Percentiles rank a stretch among this genome's conserved stretches.
Conservation (phyloP, 2,888 invertebrate species). For the Caenorhabditis parvicauda region DNA sequence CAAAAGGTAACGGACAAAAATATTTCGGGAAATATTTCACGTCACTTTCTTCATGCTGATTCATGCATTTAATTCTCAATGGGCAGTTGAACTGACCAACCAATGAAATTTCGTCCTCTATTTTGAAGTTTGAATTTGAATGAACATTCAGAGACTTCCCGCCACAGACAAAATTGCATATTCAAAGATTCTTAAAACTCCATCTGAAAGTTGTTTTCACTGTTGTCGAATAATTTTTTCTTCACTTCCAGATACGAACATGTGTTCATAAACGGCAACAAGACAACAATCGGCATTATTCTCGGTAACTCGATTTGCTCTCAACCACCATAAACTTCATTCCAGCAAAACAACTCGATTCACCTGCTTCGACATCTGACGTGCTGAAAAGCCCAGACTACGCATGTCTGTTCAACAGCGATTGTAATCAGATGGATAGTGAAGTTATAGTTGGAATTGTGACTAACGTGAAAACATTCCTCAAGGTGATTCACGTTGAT, state of each 20-base stretch:
- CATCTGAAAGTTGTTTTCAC: too few species aligned
- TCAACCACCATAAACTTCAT: not conserved
- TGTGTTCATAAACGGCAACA: too few species aligned
- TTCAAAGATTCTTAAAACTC: too few species aligned
- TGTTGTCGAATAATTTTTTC: too few species aligned
- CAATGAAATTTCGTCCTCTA: not conserved
- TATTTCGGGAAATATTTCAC: too few species aligned
- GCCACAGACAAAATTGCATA: not conserved
- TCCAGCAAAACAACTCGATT: slow-evolving; percentile 39
- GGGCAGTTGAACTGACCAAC: not conserved
- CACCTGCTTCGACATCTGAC: slow-evolving; percentile 23
- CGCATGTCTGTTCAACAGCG: slow-evolving; percentile 43
- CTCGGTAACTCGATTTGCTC: too few species aligned
- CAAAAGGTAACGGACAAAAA: slow-evolving; percentile 29
- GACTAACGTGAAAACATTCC: slow-evolving; percentile 47
- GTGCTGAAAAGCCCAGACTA: slow-evolving; percentile 32
- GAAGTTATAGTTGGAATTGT: slow-evolving; percentile 52
- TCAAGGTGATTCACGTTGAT: slow-evolving; percentile 47
- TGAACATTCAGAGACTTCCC: too few species aligned
- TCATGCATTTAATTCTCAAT: not conserved
- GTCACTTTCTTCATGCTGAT: too few species aligned
- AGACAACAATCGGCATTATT: too few species aligned
- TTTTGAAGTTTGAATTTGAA: too few species aligned
- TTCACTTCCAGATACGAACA: too few species aligned
- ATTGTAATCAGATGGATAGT: slow-evolving; percentile 43